Base-by-base conservation (phyloP, 2,113 vertebrate genomes). In the Ginglymostoma cirratum region DNA sequence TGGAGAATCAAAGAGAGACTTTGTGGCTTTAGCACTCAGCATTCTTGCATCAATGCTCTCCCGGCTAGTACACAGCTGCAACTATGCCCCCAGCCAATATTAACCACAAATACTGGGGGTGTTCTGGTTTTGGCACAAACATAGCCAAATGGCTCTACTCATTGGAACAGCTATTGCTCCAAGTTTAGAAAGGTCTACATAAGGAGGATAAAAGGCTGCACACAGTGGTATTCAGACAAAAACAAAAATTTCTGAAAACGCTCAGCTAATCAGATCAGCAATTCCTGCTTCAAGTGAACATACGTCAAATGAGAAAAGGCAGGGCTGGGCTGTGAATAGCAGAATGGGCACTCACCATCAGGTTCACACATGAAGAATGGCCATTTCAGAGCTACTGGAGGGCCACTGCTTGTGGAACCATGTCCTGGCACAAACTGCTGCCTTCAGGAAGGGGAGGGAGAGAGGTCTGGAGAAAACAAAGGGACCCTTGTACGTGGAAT, bases 331-430 rank as follows among this genome's bases (percentile, higher is more conserved):
- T 93, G 89, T 93, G 89, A 66, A 93, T 93, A 93, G 89, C 89
- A 93, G 89, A 93, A 93, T 66, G 65, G 67, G 89, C 89, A 93
- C 89, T 93, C 89, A 93, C 89, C 89, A 93, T 93, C 89, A 66
- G 89, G 61, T 93, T 93, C 89, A 93, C 89, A 93, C 87, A 92
- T 92, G 87, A 92, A 65, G 87, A 93, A 93, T 93, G 89, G 89
- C 89, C 89, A 66, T 93, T 93, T 93, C 89, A 93, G 67, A 95
- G 38, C 42, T 72, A 95, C 66, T 95, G 93, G 42, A 95, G 93
- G 67, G 93, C 93, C 93, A 95, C 67, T 95, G 67, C 67, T 30
- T 95, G 93, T 69, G 93, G 93, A 95, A 95, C 93, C 38, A 70
- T 95, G 70, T 95, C 65, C 67, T 95, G 93, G 89, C 89, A 93